phyloP scores from a whole-genome alignment of 2,888 invertebrate species.

The Podabrus alpinus region DNA sequence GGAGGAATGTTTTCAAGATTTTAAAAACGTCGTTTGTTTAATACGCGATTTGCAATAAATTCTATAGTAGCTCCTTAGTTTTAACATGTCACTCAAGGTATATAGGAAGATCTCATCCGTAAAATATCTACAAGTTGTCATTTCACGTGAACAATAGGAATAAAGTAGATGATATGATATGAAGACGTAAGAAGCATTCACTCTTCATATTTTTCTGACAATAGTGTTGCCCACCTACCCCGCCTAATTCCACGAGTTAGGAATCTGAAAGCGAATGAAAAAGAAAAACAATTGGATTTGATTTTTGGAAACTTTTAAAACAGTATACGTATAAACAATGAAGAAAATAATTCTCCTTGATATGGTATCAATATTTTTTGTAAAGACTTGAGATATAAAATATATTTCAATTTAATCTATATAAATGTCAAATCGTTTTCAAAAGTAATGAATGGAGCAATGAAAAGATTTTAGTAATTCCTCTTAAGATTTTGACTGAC shows the following conservation, averaged over 20 bases:
- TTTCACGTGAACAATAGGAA: background rate
- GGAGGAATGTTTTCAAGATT: background rate
- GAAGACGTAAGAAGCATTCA: background rate
- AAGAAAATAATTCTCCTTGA: too few species aligned
- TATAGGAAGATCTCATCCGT: too few species aligned
- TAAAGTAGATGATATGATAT: background rate
- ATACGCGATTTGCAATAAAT: background rate
- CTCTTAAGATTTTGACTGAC: background rate
- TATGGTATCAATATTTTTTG: background rate
- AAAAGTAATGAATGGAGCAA: background rate
- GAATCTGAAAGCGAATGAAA: too few species aligned
- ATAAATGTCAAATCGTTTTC: background rate
- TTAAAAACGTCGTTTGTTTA: background rate
- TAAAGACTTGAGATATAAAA: background rate
- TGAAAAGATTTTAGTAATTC: background rate
- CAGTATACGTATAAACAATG: too few species aligned
- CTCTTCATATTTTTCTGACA: background rate
- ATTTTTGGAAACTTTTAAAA: too few species aligned
- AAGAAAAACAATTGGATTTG: too few species aligned
- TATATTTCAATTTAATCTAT: background rate
- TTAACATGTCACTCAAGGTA: background rate
- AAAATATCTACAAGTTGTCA: too few species aligned
- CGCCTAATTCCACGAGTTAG: too few species aligned
- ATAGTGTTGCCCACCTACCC: too few species aligned
- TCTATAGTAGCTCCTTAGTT: background rate